Percentiles rank a stretch among this genome's conserved stretches.
phyloP scores from a whole-genome alignment of 2,113 vertebrate species.

The Meriones unguiculatus region DNA sequence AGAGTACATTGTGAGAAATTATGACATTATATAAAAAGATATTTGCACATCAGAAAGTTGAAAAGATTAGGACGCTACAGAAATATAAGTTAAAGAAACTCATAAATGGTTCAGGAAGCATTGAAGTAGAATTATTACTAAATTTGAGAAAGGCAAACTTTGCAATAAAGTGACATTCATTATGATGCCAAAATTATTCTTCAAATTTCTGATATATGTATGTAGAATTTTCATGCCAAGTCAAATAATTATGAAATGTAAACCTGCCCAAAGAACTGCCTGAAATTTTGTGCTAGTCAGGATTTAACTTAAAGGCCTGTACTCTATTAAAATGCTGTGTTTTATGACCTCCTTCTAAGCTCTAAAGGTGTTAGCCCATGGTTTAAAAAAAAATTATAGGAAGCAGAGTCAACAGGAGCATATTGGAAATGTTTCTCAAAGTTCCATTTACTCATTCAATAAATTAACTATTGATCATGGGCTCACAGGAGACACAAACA shows the following conservation, averaged over 20 bases:
- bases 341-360: constrained; percentile 32
- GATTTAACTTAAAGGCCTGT: constrained; percentile 31
- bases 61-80: constrained; percentile 71
- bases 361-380: background rate
- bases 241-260: constrained; percentile 72
- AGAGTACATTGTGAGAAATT: constrained; percentile 54
- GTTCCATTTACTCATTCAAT: constrained; percentile 6
- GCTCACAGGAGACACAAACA: background rate
- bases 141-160: constrained; percentile 63
- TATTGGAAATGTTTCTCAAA: background rate
- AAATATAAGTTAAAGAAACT: constrained; percentile 70
- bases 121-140: constrained; percentile 63
- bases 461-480: background rate
- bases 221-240: constrained; percentile 68
- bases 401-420: background rate
- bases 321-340: constrained; percentile 56
- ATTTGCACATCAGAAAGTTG: constrained; percentile 66
- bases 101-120: constrained; percentile 68
- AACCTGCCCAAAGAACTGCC: constrained; percentile 59
- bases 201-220: constrained; percentile 73
- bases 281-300: constrained; percentile 61
- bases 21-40: constrained; percentile 45
- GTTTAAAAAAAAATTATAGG: background rate
- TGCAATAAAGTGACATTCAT: constrained; percentile 76
- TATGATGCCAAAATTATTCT: constrained; percentile 70